Percentiles rank a stretch among this genome's conserved stretches.
These are phyloP conservation scores for Ridgeia piscesae DNA, from an alignment of 1,140 invertebrate species.

Conservation along the genomic window DNA sequence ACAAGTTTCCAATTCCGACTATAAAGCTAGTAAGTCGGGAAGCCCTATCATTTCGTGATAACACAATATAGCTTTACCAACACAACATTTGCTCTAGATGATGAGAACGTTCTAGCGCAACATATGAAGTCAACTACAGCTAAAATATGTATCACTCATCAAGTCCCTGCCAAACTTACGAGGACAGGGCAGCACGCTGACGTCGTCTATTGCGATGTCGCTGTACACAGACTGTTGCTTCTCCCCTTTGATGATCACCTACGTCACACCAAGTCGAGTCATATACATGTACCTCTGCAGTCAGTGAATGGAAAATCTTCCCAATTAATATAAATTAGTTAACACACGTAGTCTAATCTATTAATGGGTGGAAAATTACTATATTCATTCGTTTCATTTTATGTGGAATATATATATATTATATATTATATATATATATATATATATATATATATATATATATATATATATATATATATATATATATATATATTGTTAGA, in stretches of 20 bases:
- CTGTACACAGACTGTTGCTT: not conserved
- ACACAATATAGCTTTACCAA: not conserved
- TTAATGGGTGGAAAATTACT: not conserved
- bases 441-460: too few species aligned
- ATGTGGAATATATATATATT: too few species aligned
- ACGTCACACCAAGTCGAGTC: not conserved
- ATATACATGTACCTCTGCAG: not conserved
- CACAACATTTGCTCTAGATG: not conserved
- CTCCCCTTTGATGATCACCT: not conserved
- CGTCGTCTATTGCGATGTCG: not conserved
- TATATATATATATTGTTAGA: too few species aligned
- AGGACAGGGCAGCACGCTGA: not conserved
- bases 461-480: too few species aligned
- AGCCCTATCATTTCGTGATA: not conserved
- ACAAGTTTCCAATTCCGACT: too few species aligned
- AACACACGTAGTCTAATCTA: not conserved
- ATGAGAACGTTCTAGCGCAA: not conserved
- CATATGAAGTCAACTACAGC: not conserved
- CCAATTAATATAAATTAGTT: not conserved
- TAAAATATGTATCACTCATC: not conserved
- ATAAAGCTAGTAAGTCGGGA: too few species aligned
- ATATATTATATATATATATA: too few species aligned
- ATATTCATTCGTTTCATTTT: too few species aligned
- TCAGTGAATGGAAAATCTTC: not conserved
- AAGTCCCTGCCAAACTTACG: not conserved